Evolutionary conservation across 2,888 invertebrate species (phyloP), one percentile per base, ranked within the genome.

Genomic region (Leucoma salicis): DNA sequence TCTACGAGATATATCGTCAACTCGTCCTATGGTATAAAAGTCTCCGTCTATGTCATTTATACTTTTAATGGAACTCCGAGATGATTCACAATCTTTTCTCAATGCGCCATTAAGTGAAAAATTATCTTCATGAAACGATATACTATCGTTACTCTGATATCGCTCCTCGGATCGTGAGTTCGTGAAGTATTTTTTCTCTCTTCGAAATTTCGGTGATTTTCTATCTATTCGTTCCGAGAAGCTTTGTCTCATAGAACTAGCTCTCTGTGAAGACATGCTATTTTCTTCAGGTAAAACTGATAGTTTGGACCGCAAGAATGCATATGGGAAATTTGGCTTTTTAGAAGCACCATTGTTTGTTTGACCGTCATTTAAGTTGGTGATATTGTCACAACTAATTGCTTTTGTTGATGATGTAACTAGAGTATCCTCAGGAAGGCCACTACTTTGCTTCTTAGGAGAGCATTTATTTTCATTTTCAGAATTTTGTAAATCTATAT

Each of bases 251-350:
- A 80, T 87, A 65, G 75, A 83, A 72, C 71, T 88, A 44, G 71
- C 74, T 65, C 86, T 84, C 65, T 90, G 88, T 21, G 81, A 89
- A 31, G 91, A 69, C 44, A 91, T 89, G 50, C 90, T 91, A 53
- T 93, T 93, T 78, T 95, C 95, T 80, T 95, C 95, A 1, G 95
- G 95, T 49, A 95, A 80, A 31, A 95, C 95, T 7, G 95, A 94
- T 32, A 95, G 79, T 55, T 94, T 93, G 0, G 95, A 95, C 45
- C 95, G 91, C 15, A 95, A 81, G 70, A 95, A 95, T 2, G 95
- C 95, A 66, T 95, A 95, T 0, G 95, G 95, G 59, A 95, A 95
- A 61, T 93, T 93, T 1, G 92, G 92, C 50, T 93, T 92, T 58
- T 92, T 92, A 53, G 83, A 80, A 35, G 88, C 82, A 35, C 81